Base-by-base conservation (phyloP, 2,888 invertebrate genomes). In the Trissoscelio sp. region DNA sequence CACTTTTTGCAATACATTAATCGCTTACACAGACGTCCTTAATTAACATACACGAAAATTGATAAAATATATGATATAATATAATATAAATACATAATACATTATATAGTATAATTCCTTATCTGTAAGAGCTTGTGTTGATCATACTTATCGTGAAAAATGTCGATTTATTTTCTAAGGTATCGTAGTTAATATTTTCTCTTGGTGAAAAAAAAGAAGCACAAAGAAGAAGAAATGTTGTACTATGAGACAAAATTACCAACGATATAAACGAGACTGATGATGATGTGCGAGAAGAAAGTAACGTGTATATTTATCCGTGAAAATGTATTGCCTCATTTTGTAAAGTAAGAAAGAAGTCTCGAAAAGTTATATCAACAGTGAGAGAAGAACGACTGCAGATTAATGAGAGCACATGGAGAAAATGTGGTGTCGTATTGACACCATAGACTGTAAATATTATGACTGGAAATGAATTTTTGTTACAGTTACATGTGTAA, bases 341-440 rank as follows among this genome's bases (percentile, higher is more conserved):
- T 73, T 72, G 55, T 77, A 75, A 77, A 66, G 64, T 73, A 66
- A 73, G 73, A 58, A 48, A 48, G 31, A 39, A 73, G 72, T 66
- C 81, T 67, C 73, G 77, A 62, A 55, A 72, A 81, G 58, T 78
- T 81, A 81, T 72, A 72, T 78, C 67, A 62, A 81, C 81, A 73
- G 78, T 81, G 81, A 81, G 81, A 81, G 81, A 81, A 69, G 81
- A 77, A 77, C 77, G 81, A 81, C 81, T 81, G 73, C 60, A 75
- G 64, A 75, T 44, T 57, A 75, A 70, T 69, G 64, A 70, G 53
- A 78, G 44, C 72, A 67, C 73, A 64, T 74, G 67, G 69, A 73
- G 60, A 73, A 81, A 75, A 58, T 46, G 24, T 48, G 72, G 42
- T 28, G 80, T 64, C 20, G 20, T 39, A 51, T 37, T 34, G 11